A percentile compares a stretch with the other conserved stretches of the same genome.
Evolutionary conservation across 2,113 vertebrate species (phyloP).

Genomic region (Herpailurus yagouaroundi): DNA sequence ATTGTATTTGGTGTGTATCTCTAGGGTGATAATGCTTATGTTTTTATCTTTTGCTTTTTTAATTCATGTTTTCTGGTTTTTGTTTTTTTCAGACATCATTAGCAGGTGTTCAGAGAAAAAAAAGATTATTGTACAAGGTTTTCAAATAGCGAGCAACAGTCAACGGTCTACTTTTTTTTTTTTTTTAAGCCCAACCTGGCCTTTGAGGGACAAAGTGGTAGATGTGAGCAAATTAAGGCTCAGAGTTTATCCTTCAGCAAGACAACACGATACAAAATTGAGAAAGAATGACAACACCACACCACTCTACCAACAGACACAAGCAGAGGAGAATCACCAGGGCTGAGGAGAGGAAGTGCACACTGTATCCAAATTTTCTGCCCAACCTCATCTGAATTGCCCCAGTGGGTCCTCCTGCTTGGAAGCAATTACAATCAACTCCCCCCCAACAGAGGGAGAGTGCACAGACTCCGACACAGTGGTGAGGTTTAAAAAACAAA

Average conservation of each 20-base stretch:
- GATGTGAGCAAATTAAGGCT: background rate
- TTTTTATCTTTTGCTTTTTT: constrained; percentile 3
- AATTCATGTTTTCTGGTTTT: background rate
- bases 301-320: background rate
- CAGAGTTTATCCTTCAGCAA: background rate
- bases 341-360: background rate
- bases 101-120: background rate
- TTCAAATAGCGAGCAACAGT: background rate
- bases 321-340: background rate
- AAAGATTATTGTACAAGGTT: background rate
- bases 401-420: background rate
- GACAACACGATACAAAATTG: background rate
- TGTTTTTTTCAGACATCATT: background rate
- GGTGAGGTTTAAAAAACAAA: background rate
- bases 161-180: background rate
- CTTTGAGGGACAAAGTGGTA: background rate
- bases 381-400: background rate
- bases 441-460: background rate
- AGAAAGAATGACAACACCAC: background rate
- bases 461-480: background rate
- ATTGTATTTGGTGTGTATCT: background rate
- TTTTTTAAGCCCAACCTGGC: background rate
- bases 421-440: background rate
- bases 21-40: background rate
- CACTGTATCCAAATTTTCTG: background rate